Evolutionary conservation across 53 echinoderm and acorn worm species (phyloP).

Genomic region (Stichopus horrens): DNA sequence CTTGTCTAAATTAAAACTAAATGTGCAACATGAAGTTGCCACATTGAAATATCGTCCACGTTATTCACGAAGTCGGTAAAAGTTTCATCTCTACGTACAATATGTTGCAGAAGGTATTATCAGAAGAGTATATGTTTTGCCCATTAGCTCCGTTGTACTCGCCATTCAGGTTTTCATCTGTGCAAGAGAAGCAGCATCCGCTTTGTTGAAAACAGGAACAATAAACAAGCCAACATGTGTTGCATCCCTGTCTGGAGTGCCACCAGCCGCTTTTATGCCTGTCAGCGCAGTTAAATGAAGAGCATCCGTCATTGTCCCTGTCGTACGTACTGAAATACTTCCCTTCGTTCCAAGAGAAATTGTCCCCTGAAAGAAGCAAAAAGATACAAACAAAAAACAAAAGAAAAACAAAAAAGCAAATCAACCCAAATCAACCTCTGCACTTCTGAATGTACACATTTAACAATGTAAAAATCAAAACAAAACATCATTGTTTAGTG

Average conservation of each 20-base stretch:
- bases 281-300: slow-evolving; percentile 5
- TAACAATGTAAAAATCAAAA: no score
- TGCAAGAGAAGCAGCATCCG: not conserved
- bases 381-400: no score
- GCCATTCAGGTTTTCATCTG: not conserved
- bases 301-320: not conserved
- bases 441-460: no score
- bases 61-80: not conserved
- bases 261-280: not conserved
- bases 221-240: not conserved
- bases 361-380: not conserved
- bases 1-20: no score
- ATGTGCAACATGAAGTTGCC: no score
- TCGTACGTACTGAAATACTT: not conserved
- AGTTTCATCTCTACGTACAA: not conserved
- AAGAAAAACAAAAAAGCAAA: no score
- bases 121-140: not conserved
- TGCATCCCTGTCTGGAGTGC: not conserved
- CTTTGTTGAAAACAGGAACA: not conserved
- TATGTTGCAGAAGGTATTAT: not conserved
- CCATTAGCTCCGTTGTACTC: not conserved
- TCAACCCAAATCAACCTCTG: no score
- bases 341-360: not conserved
- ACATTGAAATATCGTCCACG: no score
- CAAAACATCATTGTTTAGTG: no score